Conservation (phyloP, 2,113 vertebrate genomes). For the Clarias magur region DNA sequence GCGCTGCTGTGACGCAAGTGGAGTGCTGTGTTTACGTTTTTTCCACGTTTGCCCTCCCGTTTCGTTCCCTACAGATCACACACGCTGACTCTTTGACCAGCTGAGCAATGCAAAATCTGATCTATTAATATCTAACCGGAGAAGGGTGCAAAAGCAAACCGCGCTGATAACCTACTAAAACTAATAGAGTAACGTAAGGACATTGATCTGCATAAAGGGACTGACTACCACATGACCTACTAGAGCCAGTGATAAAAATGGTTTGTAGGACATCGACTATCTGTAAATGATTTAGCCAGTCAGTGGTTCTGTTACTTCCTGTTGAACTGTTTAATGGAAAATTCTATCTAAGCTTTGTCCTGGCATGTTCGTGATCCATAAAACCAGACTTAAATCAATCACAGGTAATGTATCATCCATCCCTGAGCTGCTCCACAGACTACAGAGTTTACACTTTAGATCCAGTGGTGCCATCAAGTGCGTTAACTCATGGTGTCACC, state of each 20-base stretch:
- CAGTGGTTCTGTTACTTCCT: neutral
- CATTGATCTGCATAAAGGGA: neutral
- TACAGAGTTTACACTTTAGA: neutral
- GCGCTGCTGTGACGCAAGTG: slow-evolving; percentile 60
- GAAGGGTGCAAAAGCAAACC: slow-evolving; percentile 49
- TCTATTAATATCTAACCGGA: slow-evolving; percentile 58
- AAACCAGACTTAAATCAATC: neutral
- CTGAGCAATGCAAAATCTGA: slow-evolving; percentile 46
- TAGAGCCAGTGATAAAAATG: neutral
- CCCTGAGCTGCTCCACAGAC: neutral
- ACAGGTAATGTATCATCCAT: neutral
- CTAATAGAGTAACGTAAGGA: slow-evolving; percentile 50
- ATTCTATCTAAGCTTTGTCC: neutral
- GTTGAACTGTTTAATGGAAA: neutral
- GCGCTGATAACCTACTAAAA: slow-evolving; percentile 56
- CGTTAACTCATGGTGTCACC: no score
- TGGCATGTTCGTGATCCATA: neutral
- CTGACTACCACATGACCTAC: neutral
- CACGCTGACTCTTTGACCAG: slow-evolving; percentile 26
- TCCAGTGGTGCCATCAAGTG: no score
- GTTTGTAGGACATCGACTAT: neutral
- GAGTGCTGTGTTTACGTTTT: slow-evolving; percentile 48
- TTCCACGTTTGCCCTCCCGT: neutral
- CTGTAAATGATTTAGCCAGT: neutral
- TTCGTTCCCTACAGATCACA: slow-evolving; percentile 32